These are phyloP conservation scores for Hipparchia sbordonii DNA, from an alignment of 2,888 invertebrate genomes.

Conservation along the genomic window DNA sequence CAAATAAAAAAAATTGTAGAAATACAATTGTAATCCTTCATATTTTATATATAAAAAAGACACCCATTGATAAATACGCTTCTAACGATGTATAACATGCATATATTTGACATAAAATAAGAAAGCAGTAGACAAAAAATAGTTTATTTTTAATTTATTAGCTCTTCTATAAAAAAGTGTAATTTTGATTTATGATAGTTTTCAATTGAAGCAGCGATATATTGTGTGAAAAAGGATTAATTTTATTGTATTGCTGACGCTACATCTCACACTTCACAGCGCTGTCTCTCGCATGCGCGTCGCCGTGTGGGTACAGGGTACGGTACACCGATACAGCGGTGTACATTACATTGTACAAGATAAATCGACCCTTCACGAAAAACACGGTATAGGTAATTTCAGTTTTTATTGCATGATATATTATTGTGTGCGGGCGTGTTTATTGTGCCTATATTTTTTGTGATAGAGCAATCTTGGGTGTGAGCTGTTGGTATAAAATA, in stretches of 20 bases:
- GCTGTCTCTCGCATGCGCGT: slow-evolving; percentile 26
- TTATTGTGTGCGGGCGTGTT: slow-evolving; percentile 10
- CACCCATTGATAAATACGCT: too few relatives aligned
- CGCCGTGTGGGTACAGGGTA: slow-evolving; percentile 38
- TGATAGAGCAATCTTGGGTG: neutral
- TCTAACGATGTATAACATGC: too few relatives aligned
- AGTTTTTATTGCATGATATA: slow-evolving; percentile 36
- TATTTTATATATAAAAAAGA: too few relatives aligned
- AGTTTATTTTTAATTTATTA: too few relatives aligned
- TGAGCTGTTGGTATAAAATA: neutral
- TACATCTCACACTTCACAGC: slow-evolving; percentile 35
- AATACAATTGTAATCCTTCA: too few relatives aligned
- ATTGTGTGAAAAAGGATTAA: neutral
- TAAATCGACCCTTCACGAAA: slow-evolving; percentile 39
- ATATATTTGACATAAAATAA: too few relatives aligned
- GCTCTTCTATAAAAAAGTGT: too few relatives aligned
- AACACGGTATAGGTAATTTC: slow-evolving; percentile 36
- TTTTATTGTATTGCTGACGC: slow-evolving; percentile 26
- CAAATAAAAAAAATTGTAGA: too few relatives aligned
- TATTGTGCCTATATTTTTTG: slow-evolving; percentile 9
- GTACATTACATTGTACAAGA: slow-evolving; percentile 41
- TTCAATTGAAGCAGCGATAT: neutral
- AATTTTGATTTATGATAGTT: too few relatives aligned
- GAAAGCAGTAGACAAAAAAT: too few relatives aligned
- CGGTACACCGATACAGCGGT: slow-evolving; percentile 28